Percentiles rank a stretch among this genome's conserved stretches.
These are phyloP conservation scores for Papilio elwesi DNA, from an alignment of 2,888 invertebrate genomes.

Conservation along the genomic window DNA sequence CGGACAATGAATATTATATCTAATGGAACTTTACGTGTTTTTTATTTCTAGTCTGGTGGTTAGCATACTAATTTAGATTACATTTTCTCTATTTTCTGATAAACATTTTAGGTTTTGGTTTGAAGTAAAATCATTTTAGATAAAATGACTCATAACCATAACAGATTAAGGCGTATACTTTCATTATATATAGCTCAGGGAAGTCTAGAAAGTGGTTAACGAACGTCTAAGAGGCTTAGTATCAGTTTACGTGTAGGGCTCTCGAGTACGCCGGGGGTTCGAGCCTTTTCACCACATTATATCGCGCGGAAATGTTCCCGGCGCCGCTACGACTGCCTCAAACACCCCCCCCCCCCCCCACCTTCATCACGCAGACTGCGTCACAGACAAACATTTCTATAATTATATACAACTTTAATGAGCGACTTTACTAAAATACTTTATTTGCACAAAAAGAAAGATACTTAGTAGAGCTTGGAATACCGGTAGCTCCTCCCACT, in stretches of 20 bases:
- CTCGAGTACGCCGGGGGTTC: conserved; percentile 33
- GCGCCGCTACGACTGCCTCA: conserved; percentile 1
- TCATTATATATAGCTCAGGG: conserved; percentile 27
- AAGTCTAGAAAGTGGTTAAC: conserved; percentile 47
- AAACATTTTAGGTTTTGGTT: too few relatives aligned
- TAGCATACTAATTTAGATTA: too few relatives aligned
- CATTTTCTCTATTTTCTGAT: too few relatives aligned
- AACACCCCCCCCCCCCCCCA: neutral
- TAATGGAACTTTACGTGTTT: too few relatives aligned
- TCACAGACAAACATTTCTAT: conserved; percentile 23
- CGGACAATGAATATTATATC: too few relatives aligned
- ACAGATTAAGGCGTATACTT: conserved; percentile 10
- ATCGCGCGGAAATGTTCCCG: neutral
- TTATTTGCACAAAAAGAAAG: too few relatives aligned
- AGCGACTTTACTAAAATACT: neutral
- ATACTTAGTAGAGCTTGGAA: too few relatives aligned
- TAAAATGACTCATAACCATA: conserved; percentile 10
- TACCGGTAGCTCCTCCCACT: too few relatives aligned
- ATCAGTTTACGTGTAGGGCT: conserved; percentile 46
- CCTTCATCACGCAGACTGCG: conserved; percentile 1
- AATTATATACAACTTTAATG: conserved; percentile 8
- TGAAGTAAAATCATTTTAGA: neutral
- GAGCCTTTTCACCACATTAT: conserved; percentile 24
- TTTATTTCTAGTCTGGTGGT: too few relatives aligned
- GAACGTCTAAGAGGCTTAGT: conserved; percentile 47